These are phyloP conservation scores for Sympetrum striolatum DNA, from an alignment of 2,888 invertebrate genomes.

Conservation along the genomic window DNA sequence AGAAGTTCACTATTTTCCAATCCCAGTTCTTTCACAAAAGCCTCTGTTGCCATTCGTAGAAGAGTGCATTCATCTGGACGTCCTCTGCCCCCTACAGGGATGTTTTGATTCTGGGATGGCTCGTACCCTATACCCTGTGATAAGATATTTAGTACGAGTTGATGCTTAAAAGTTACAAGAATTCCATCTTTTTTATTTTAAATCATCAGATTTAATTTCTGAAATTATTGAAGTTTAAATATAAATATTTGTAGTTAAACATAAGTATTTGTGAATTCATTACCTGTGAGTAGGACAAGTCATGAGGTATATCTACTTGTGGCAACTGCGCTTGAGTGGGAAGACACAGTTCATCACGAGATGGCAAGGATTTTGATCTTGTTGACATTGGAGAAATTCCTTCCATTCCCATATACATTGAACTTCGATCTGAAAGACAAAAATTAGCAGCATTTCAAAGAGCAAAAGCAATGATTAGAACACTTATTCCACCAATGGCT, in stretches of 20 bases:
- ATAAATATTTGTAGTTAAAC: no score
- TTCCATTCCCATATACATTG: background rate
- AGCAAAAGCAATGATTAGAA: no score
- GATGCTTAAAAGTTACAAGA: background rate
- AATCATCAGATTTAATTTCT: no score
- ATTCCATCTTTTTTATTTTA: no score
- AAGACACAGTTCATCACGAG: background rate
- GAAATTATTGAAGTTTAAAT: no score
- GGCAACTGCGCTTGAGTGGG: background rate
- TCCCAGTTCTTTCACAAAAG: constrained; percentile 80
- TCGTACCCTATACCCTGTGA: background rate
- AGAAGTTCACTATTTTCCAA: constrained; percentile 75
- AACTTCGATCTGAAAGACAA: background rate
- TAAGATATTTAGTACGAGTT: background rate
- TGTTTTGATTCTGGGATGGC: background rate
- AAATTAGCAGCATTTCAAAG: no score
- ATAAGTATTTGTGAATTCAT: no score
- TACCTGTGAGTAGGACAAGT: background rate
- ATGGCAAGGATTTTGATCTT: background rate
- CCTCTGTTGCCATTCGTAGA: constrained; percentile 77
- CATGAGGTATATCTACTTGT: background rate
- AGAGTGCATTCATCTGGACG: constrained; percentile 58
- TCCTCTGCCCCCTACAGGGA: constrained; percentile 33
- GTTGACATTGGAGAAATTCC: background rate
- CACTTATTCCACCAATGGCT: no score